These are phyloP conservation scores for Teleogryllus occipitalis DNA, from an alignment of 1,140 invertebrate genomes.

Conservation along the genomic window DNA sequence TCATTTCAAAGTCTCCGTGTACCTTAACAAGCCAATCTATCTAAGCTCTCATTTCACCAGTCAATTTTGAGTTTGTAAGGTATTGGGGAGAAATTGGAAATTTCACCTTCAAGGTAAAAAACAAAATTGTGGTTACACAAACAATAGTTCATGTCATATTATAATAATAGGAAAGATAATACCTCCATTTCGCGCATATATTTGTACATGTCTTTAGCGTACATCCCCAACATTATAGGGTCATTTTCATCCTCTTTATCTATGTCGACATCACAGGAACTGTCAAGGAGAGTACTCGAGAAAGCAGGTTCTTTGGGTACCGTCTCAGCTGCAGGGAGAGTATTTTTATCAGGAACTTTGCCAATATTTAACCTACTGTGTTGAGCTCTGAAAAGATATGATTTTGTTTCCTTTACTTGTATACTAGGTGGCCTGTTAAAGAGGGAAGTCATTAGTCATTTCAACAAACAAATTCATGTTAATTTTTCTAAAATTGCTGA, in stretches of 20 bases:
- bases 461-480: neutral
- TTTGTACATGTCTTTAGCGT: constrained; percentile 51
- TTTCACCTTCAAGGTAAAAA: constrained; percentile 15
- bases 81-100: constrained; percentile 9
- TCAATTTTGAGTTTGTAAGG: constrained; percentile 38
- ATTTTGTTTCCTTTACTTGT: neutral
- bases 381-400: neutral
- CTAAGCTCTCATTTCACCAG: constrained; percentile 75
- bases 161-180: neutral
- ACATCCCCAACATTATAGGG: constrained; percentile 45
- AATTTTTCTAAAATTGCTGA: too few relatives aligned
- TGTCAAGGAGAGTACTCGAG: neutral
- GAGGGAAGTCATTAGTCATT: neutral
- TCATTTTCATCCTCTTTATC: constrained; percentile 49
- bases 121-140: constrained; percentile 8
- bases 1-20: constrained; percentile 75
- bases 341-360: neutral
- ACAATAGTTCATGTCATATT: neutral
- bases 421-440: neutral
- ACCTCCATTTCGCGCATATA: constrained; percentile 47
- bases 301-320: neutral
- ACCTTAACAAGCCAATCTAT: constrained; percentile 94
- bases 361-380: neutral
- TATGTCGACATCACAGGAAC: constrained; percentile 37
- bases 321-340: neutral